Evolutionary conservation across 92 coral and sea anemone species (phyloP).

Genomic region (Virgularia gustaviana): DNA sequence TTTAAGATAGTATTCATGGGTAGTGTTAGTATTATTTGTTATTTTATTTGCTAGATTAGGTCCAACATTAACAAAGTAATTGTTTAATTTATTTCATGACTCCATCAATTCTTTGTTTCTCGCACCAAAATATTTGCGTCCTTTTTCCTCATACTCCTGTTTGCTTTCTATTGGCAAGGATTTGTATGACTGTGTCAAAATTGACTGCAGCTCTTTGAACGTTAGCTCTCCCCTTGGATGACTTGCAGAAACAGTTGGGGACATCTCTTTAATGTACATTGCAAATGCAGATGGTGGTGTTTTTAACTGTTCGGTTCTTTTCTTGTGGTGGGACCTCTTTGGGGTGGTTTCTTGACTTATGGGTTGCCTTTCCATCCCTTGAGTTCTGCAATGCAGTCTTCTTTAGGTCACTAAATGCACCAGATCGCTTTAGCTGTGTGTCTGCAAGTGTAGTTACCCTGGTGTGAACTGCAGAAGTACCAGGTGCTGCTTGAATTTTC

Average conservation of each 20-base stretch:
- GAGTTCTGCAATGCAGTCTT: constrained; percentile 3
- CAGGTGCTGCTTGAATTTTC: constrained; percentile 16
- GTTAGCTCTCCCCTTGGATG: not conserved
- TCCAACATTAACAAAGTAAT: too few species aligned
- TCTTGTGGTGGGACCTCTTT: constrained; percentile 7
- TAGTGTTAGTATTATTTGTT: too few species aligned
- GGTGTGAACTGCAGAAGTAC: constrained; percentile 14
- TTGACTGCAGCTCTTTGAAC: constrained; percentile 15
- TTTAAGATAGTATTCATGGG: too few species aligned
- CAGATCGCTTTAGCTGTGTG: constrained; percentile 9
- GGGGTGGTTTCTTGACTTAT: not conserved
- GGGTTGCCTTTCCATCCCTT: not conserved
- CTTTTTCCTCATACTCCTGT: constrained; percentile 5
- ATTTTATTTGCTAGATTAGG: too few species aligned
- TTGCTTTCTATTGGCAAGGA: not conserved
- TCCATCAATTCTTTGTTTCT: not conserved
- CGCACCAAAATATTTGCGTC: not conserved
- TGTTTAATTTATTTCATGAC: too few species aligned
- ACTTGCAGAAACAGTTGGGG: not conserved
- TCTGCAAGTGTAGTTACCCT: constrained; percentile 5
- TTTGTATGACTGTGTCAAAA: not conserved
- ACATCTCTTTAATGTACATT: constrained; percentile 5
- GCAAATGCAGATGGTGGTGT: constrained; percentile 16
- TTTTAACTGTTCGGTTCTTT: constrained; percentile 7
- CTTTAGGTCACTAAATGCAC: constrained; percentile 23